Percentiles rank a stretch among this genome's conserved stretches.
phyloP scores from a whole-genome alignment of 2,113 vertebrate species.

The Oplegnathus fasciatus region DNA sequence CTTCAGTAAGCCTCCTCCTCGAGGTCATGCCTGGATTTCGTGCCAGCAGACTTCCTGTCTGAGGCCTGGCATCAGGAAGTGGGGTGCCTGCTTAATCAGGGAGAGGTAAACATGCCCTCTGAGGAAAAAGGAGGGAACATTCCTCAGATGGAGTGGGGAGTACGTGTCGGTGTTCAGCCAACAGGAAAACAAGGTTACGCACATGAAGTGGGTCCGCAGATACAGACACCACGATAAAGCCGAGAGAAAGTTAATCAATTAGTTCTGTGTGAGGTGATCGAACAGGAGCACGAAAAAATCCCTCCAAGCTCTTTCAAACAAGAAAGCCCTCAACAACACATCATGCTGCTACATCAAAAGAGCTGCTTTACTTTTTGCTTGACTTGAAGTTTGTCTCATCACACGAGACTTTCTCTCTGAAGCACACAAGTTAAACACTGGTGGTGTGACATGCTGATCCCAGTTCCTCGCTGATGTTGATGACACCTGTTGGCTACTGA shows the following conservation, averaged over 20 bases:
- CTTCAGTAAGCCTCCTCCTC: neutral
- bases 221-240: neutral
- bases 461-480: constrained; percentile 19
- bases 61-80: constrained; percentile 73
- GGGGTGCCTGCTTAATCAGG: constrained; percentile 70
- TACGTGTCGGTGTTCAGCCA: constrained; percentile 21
- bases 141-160: constrained; percentile 59
- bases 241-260: neutral
- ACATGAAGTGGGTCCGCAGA: constrained; percentile 5
- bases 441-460: constrained; percentile 22
- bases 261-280: neutral
- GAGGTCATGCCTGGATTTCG: constrained; percentile 14
- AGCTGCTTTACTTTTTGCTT: neutral
- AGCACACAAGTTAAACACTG: constrained; percentile 28
- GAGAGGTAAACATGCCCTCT: constrained; percentile 64
- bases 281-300: neutral
- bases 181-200: constrained; percentile 23
- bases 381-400: constrained; percentile 18
- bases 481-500: constrained; percentile 62
- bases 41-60: constrained; percentile 70
- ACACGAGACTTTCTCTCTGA: constrained; percentile 15
- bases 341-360: constrained; percentile 7
- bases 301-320: constrained; percentile 7
- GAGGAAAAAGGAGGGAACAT: constrained; percentile 72
- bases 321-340: neutral